Evolutionary conservation across 1,140 invertebrate species (phyloP), one percentile per base, ranked within the genome.

Genomic region (Limonius californicus): DNA sequence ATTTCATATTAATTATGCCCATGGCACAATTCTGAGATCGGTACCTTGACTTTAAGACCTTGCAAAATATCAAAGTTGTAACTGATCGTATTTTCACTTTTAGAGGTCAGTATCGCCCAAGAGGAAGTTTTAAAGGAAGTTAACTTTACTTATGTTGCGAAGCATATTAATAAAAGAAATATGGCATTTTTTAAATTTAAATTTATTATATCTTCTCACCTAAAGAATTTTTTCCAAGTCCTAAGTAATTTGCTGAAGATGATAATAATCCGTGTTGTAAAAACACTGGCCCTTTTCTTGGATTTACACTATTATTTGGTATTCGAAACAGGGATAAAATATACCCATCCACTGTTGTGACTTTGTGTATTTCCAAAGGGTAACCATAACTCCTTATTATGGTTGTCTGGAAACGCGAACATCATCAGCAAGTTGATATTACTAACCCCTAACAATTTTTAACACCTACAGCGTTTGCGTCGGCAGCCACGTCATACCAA

Each of bases 221-320:
- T 32, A 32, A 32, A 32, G 27, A 32, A 32, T 32, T 11, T 11
- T 32, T 32, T 32, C 27, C 27, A 6, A 32, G 11, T 11, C 27
- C 27, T 32, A 32, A 11, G 74, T 80, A 88, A 68, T 84, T 83
- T 8, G 80, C 79, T 11, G 82, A 81, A 30, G 82, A 83, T 50
- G 79, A 79, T 42, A 85, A 72, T 1, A 89, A 76, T 9, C 87
- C 87, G 64, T 89, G 87, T 67, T 89, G 84, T 1, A 90, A 75
- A 35, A 85, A 83, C 7, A 87, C 81, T 3, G 81, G 76, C 27
- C 11, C 68, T 71, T 39, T 66, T 72, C 18, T 62, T 66, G 2
- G 43, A 16, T 8, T 43, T n/a, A 58, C 63, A 32, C 11, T 11
- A 32, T 68, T 39, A 27, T 66, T 69, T 0, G 82, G 80, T 64